Conservation (phyloP, 2,888 invertebrate species). For the Neuroscelio doddi region DNA sequence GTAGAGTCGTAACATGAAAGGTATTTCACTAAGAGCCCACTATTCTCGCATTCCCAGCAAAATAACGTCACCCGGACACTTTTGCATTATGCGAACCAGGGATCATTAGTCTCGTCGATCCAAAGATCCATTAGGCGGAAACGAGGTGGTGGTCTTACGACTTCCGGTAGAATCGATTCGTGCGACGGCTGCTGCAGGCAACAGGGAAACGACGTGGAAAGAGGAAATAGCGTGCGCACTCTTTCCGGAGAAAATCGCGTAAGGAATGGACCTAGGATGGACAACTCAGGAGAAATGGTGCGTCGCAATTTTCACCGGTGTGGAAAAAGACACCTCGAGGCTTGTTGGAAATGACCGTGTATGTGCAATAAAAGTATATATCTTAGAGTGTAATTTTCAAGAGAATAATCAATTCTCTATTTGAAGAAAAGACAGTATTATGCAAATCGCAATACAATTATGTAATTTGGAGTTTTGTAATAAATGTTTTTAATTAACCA, state of each 20-base stretch:
- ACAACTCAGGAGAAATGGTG: slow-evolving; percentile 34
- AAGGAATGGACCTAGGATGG: slow-evolving; percentile 25
- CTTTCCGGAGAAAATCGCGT: slow-evolving; percentile 23
- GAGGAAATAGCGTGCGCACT: slow-evolving; percentile 34
- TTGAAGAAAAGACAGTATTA: too few species aligned
- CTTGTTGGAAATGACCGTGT: slow-evolving; percentile 1
- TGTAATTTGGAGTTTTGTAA: too few species aligned
- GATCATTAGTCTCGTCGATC: slow-evolving; percentile 42
- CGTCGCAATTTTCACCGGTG: slow-evolving; percentile 13
- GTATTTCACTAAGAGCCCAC: slow-evolving; percentile 10
- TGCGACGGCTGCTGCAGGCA: slow-evolving; percentile 34
- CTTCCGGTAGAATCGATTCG: slow-evolving; percentile 42
- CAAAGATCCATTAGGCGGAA: slow-evolving; percentile 45
- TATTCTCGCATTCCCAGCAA: slow-evolving; percentile 1
- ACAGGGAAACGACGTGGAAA: slow-evolving; percentile 40
- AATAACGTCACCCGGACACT: slow-evolving; percentile 32
- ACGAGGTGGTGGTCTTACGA: slow-evolving; percentile 42
- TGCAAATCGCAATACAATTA: too few species aligned
- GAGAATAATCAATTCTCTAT: slow-evolving; percentile 8
- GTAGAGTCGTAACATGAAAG: neutral
- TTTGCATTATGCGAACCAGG: slow-evolving; percentile 33
- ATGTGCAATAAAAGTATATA: slow-evolving; percentile 2
- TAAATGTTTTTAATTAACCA: too few species aligned
- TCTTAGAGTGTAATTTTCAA: slow-evolving; percentile 8
- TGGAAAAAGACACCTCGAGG: slow-evolving; percentile 6